Conservation (phyloP, 2,797 vertebrate genomes). For the Sylvia borin region DNA sequence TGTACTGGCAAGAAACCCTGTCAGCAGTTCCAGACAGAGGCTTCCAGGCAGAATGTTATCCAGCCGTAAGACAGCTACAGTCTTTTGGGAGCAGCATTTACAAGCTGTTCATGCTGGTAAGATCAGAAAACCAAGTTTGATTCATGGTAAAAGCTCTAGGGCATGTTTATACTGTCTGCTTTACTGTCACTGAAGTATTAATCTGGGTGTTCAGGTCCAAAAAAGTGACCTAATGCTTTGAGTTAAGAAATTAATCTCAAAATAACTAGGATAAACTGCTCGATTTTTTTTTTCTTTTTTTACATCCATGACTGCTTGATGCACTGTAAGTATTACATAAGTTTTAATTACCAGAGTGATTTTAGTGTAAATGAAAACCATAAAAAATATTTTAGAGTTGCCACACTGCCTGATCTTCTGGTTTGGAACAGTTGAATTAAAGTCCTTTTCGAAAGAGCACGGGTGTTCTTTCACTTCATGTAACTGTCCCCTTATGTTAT, state of each 20-base stretch:
- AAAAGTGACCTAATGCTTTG: neutral
- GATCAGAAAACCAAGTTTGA: constrained; percentile 58
- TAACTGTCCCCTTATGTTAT: neutral
- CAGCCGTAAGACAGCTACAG: constrained; percentile 40
- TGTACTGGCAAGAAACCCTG: constrained; percentile 13
- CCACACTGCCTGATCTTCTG: neutral
- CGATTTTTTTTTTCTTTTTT: neutral
- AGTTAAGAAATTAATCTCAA: constrained; percentile 35
- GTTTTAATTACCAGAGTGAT: neutral
- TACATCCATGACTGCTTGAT: neutral
- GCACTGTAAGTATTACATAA: neutral
- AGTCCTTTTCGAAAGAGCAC: neutral
- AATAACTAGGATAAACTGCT: neutral
- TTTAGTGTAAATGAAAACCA: neutral
- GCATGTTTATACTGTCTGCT: constrained; percentile 44
- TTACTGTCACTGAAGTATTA: constrained; percentile 49
- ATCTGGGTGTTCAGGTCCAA: constrained; percentile 13
- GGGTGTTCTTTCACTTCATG: neutral
- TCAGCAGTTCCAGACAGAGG: constrained; percentile 7
- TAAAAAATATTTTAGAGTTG: neutral
- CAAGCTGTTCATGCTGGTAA: constrained; percentile 61
- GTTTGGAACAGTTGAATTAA: neutral
- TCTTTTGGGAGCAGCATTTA: constrained; percentile 63
- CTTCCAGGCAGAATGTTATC: constrained; percentile 43
- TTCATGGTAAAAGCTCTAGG: constrained; percentile 54